phyloP scores from a whole-genome alignment of 2,888 invertebrate genomes.

The Salticus scenicus region DNA sequence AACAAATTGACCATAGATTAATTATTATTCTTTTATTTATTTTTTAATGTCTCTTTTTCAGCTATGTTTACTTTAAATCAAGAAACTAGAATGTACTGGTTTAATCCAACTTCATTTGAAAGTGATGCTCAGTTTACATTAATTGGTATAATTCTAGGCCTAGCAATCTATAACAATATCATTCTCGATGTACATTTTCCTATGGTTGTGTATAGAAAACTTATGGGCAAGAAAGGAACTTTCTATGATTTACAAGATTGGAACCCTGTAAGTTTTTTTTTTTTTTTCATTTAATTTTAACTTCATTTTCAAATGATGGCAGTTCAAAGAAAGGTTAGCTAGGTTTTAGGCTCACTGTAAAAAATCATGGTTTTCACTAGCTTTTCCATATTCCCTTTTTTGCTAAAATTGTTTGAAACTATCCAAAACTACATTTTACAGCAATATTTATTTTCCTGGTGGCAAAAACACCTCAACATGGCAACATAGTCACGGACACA shows the following conservation, averaged over 20 bases:
- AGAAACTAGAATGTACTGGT: conserved; percentile 83
- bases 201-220: conserved; percentile 94
- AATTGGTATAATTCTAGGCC: conserved; percentile 93
- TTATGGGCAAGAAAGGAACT: conserved; percentile 91
- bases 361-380: too few species aligned
- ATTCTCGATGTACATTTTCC: conserved; percentile 96
- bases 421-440: too few species aligned
- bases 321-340: not conserved
- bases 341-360: not conserved
- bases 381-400: too few species aligned
- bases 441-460: too few species aligned
- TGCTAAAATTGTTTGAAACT: too few species aligned
- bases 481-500: too few species aligned
- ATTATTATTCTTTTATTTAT: too few species aligned
- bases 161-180: conserved; percentile 97
- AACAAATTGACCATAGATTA: too few species aligned
- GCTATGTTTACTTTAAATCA: conserved; percentile 80
- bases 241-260: conserved; percentile 91
- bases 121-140: conserved; percentile 95
- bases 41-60: conserved; percentile 73
- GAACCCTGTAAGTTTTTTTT: conserved; percentile 83
- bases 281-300: too few species aligned
- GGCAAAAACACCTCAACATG: too few species aligned
- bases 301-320: not conserved
- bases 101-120: conserved; percentile 94